Conservation (phyloP, 2,888 invertebrate genomes). For the Neoascia interrupta region DNA sequence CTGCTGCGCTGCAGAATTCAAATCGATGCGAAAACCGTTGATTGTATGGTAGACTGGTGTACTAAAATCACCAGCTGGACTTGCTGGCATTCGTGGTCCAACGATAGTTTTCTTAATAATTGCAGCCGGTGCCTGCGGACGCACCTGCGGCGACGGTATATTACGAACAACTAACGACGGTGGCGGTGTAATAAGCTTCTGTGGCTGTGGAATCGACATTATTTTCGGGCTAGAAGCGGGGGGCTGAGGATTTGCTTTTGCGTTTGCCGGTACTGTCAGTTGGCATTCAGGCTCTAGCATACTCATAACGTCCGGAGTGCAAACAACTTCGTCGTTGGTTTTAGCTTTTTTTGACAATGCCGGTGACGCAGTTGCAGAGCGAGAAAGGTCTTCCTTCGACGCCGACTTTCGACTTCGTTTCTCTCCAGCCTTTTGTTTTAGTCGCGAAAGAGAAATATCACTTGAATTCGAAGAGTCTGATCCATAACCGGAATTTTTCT, state of each 20-base stretch:
- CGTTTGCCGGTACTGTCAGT: slow-evolving; percentile 74
- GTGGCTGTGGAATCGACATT: slow-evolving; percentile 71
- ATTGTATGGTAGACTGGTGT: slow-evolving; percentile 79
- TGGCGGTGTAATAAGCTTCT: slow-evolving; percentile 73
- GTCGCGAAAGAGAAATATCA: slow-evolving; percentile 74
- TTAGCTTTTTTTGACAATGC: slow-evolving; percentile 73
- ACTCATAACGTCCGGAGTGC: slow-evolving; percentile 82
- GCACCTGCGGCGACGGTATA: slow-evolving; percentile 73
- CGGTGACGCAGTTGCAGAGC: slow-evolving; percentile 70
- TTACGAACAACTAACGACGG: slow-evolving; percentile 77
- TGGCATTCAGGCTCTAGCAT: slow-evolving; percentile 78
- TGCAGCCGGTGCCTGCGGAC: slow-evolving; percentile 70
- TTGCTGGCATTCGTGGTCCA: slow-evolving; percentile 71
- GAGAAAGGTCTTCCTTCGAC: slow-evolving; percentile 45
- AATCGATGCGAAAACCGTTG: slow-evolving; percentile 79
- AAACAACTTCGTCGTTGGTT: slow-evolving; percentile 81
- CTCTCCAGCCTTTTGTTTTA: slow-evolving; percentile 50
- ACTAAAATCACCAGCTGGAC: slow-evolving; percentile 69
- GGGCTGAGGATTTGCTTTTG: slow-evolving; percentile 66
- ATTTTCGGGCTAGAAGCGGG: slow-evolving; percentile 71
- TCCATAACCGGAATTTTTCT: slow-evolving; percentile 74
- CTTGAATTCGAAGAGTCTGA: slow-evolving; percentile 69
- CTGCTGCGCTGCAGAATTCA: slow-evolving; percentile 79
- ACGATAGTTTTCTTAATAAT: slow-evolving; percentile 75
- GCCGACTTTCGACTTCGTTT: slow-evolving; percentile 51